Evolutionary conservation across 2,888 invertebrate genomes (phyloP), one percentile per base, ranked within the genome.

Genomic region (Cotesia congregata): DNA sequence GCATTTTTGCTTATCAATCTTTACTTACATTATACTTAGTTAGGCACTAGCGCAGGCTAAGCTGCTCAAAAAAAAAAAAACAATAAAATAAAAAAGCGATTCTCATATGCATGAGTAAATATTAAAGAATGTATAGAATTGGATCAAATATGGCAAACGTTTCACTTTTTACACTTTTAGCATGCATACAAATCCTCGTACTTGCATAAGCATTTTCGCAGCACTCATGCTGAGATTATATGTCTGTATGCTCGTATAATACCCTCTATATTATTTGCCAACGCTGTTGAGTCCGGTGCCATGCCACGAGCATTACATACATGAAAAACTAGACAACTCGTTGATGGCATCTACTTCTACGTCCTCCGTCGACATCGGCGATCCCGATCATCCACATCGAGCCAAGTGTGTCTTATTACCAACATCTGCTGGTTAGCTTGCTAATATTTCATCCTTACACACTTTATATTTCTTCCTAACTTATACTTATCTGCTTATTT

Each of bases 191-290:
- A 39, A 60, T 62, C 59, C 61, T 61, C 17, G 17, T 72, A 50
- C 72, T 72, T 76, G 76, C 72, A 76, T 72, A 68, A 62, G 72
- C 72, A 59, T 68, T 76, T 67, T 71, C 41, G 9, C 65, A 65
- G 41, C 41, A 41, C 60, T 72, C 12, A 59, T 39, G 61, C 17
- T 62, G 61, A 64, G 20, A 20, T 61, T 41, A 12, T 30, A 30
- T 41, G 20, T 39, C 60, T 67, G 61, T 65, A 41, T 7, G 4
- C 12, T 50, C 50, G 15, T 64, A 61, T 72, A 65, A 72, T 72
- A 41, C 65, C 62, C 17, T 12, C 50, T 65, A 72, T 72, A 72
- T 72, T 65, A 41, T 72, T 65, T 50, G 70, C 70, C 30, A 70
- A 60, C 70, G 59, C 50, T 50, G 65, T 50, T 12, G 50, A 50